These are phyloP conservation scores for Dryas iulia DNA, from an alignment of 1,140 invertebrate species.

Conservation along the genomic window DNA sequence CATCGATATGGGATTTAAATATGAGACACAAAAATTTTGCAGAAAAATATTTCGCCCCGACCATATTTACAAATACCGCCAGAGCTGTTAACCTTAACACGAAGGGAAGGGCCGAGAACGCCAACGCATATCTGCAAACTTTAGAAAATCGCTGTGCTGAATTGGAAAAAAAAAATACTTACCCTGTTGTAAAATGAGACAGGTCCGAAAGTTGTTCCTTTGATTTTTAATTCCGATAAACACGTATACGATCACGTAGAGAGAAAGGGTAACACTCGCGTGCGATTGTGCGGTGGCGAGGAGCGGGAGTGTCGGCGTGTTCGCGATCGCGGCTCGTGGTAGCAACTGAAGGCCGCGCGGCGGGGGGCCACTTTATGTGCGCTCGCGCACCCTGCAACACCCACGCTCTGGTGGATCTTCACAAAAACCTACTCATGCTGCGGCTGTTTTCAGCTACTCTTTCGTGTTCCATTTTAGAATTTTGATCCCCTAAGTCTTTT, in stretches of 20 bases:
- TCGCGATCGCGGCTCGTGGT: conserved; percentile 56
- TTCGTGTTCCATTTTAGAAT: background rate
- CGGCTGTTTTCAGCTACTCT: background rate
- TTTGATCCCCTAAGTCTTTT: too few species aligned
- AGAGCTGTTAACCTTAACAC: conserved; percentile 59
- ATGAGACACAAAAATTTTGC: conserved; percentile 1
- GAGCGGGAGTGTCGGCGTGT: conserved; percentile 63
- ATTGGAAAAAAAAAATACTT: conserved; percentile 45
- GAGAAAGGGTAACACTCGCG: conserved; percentile 74
- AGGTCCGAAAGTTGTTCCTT: conserved; percentile 55
- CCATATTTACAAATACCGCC: conserved; percentile 70
- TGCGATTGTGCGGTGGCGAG: conserved; percentile 52
- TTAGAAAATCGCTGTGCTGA: conserved; percentile 60
- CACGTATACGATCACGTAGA: conserved; percentile 74
- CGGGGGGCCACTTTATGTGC: conserved; percentile 68
- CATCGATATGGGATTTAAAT: conserved; percentile 43
- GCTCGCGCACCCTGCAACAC: conserved; percentile 53
- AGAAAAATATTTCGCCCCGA: conserved; percentile 29
- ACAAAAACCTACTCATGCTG: background rate
- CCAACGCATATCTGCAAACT: conserved; percentile 48
- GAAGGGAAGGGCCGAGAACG: conserved; percentile 47
- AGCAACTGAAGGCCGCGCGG: conserved; percentile 72
- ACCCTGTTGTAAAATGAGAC: conserved; percentile 55
- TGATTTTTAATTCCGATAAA: conserved; percentile 66
- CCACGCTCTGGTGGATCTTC: conserved; percentile 13